A percentile compares a stretch with the other conserved stretches of the same genome.
Conservation (phyloP, 2,888 invertebrate species). For the Leptodirus hochenwartii region DNA sequence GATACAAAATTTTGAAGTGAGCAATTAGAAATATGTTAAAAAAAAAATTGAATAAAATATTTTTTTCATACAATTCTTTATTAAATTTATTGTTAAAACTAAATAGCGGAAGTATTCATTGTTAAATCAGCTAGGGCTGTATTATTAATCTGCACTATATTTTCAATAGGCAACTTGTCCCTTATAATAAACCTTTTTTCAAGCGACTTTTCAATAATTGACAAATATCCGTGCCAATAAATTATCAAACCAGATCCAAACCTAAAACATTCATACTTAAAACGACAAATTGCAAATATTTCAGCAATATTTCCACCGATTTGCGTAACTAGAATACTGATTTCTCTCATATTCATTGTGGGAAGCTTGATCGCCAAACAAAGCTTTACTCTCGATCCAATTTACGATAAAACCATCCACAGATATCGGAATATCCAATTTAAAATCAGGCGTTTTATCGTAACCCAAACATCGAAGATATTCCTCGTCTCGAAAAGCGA, state of each 20-base stretch:
- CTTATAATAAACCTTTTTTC: slow-evolving; percentile 37
- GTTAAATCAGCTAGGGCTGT: too few relatives aligned
- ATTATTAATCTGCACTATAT: slow-evolving; percentile 23
- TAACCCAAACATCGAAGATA: slow-evolving; percentile 66
- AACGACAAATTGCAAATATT: slow-evolving; percentile 3
- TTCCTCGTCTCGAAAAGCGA: slow-evolving; percentile 57
- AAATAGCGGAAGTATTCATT: too few relatives aligned
- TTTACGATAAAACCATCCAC: slow-evolving; percentile 72
- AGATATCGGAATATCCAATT: slow-evolving; percentile 74
- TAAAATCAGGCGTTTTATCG: slow-evolving; percentile 90
- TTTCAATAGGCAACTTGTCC: slow-evolving; percentile 45
- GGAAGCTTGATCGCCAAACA: slow-evolving; percentile 73
- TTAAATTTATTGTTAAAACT: too few relatives aligned
- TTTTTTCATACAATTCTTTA: too few relatives aligned
- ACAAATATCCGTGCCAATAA: slow-evolving; percentile 85
- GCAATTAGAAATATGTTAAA: too few relatives aligned
- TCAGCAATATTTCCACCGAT: slow-evolving; percentile 31
- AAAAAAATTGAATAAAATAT: too few relatives aligned
- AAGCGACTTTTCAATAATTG: slow-evolving; percentile 30
- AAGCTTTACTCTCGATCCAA: slow-evolving; percentile 94
- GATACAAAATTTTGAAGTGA: too few relatives aligned
- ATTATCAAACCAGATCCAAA: slow-evolving; percentile 90
- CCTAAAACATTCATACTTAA: slow-evolving; percentile 25
- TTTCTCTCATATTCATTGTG: slow-evolving; percentile 68
- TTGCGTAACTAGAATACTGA: slow-evolving; percentile 80